Evolutionary conservation across 2,113 vertebrate species (phyloP).

Genomic region (Seriola rivoliana): DNA sequence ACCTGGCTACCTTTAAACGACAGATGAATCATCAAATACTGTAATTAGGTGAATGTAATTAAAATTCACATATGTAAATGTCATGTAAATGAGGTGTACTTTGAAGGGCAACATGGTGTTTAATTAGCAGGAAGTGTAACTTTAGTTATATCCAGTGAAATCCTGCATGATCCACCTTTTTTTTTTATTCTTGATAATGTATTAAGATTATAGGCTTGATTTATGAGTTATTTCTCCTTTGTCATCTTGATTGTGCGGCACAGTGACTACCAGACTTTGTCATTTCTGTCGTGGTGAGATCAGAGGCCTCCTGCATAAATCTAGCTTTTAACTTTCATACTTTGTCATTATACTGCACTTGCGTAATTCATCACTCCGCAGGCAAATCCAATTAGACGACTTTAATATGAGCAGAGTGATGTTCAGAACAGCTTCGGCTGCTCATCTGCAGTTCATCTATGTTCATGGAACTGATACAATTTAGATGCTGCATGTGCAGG

Average conservation of each 20-base stretch:
- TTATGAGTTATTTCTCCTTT: background rate
- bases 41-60: conserved; percentile 71
- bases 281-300: background rate
- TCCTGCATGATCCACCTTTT: conserved; percentile 20
- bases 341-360: background rate
- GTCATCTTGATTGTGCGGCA: background rate
- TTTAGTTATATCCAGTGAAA: conserved; percentile 34
- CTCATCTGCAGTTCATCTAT: conserved; percentile 30
- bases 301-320: conserved; percentile 8
- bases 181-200: background rate
- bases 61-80: conserved; percentile 73
- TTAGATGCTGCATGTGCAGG: background rate
- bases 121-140: conserved; percentile 48
- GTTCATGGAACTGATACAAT: background rate
- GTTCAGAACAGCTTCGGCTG: conserved; percentile 21
- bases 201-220: background rate
- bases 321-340: background rate
- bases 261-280: background rate
- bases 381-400: conserved; percentile 26
- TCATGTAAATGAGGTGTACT: conserved; percentile 66
- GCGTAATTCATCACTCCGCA: conserved; percentile 18
- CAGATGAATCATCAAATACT: conserved; percentile 66
- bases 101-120: conserved; percentile 56
- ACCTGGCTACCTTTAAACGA: conserved; percentile 56
- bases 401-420: conserved; percentile 34